These are phyloP conservation scores for Erebia aethiops DNA, from an alignment of 2,888 invertebrate genomes.

Conservation along the genomic window DNA sequence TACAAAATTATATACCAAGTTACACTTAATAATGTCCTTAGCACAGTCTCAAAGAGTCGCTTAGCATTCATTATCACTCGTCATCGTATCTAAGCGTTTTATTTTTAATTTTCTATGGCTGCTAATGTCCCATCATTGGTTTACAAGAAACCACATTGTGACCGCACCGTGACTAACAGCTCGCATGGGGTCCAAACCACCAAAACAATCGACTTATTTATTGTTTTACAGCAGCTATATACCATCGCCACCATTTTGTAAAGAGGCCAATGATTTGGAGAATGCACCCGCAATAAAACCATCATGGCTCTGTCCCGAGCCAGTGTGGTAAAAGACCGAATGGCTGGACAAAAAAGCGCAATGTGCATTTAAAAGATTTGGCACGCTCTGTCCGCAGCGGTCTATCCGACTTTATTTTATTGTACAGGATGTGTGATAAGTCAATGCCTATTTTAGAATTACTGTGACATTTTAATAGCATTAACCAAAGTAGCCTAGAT, in stretches of 20 bases:
- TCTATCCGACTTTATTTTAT: constrained; percentile 43
- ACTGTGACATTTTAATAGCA: background rate
- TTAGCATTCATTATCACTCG: constrained; percentile 53
- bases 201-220: constrained; percentile 75
- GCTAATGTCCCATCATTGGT: constrained; percentile 55
- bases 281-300: constrained; percentile 77
- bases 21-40: constrained; percentile 44
- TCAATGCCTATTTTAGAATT: background rate
- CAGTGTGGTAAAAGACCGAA: constrained; percentile 49
- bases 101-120: constrained; percentile 31
- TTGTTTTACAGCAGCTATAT: constrained; percentile 78
- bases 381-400: constrained; percentile 60
- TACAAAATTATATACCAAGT: constrained; percentile 37
- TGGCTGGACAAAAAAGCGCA: constrained; percentile 51
- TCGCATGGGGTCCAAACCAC: constrained; percentile 72
- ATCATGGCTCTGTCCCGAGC: constrained; percentile 58
- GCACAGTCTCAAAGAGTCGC: constrained; percentile 59
- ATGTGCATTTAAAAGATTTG: constrained; percentile 63
- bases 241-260: constrained; percentile 65
- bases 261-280: constrained; percentile 64
- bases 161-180: constrained; percentile 61
- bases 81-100: constrained; percentile 50
- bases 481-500: too few species aligned
- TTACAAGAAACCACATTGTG: constrained; percentile 53
- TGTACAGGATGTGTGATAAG: constrained; percentile 8